These are phyloP conservation scores for Brachystomella parvula DNA, from an alignment of 1,140 invertebrate genomes.

Conservation along the genomic window DNA sequence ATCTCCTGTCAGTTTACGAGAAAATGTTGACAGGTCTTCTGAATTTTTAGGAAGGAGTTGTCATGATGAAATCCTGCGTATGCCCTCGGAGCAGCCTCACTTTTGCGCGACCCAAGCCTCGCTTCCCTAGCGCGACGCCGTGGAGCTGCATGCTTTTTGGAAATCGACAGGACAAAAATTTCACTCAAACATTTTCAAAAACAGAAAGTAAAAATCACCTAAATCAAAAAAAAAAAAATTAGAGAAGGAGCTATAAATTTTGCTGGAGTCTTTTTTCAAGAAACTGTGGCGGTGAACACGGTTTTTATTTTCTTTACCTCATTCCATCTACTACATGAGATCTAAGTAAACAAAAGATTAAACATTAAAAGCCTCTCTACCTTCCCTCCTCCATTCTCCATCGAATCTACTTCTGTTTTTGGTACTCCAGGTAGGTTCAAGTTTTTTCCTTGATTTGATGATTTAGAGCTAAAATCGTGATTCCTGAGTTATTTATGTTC, in stretches of 20 bases:
- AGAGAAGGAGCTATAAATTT: neutral
- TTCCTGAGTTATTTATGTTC: slow-evolving; percentile 9
- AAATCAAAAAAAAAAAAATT: neutral
- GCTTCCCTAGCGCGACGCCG: neutral
- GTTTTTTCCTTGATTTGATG: neutral
- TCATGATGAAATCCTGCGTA: neutral
- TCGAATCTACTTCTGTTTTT: neutral
- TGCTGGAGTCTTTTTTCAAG: neutral
- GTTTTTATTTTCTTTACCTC: neutral
- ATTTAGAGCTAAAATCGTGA: slow-evolving; percentile 9
- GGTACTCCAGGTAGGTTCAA: neutral
- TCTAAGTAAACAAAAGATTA: neutral
- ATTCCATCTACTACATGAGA: slow-evolving; percentile 9
- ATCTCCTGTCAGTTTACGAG: neutral
- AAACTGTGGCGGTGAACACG: too few species aligned
- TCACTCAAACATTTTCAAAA: neutral
- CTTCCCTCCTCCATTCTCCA: neutral
- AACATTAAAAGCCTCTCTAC: slow-evolving; percentile 2
- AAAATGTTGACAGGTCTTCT: neutral
- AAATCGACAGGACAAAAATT: too few species aligned
- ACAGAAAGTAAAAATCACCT: neutral
- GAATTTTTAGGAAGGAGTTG: neutral
- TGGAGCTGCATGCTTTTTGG: too few species aligned
- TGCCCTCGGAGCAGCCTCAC: neutral
- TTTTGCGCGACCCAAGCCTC: neutral